These are phyloP conservation scores for Ips nitidus DNA, from an alignment of 1,140 invertebrate species.

Conservation along the genomic window DNA sequence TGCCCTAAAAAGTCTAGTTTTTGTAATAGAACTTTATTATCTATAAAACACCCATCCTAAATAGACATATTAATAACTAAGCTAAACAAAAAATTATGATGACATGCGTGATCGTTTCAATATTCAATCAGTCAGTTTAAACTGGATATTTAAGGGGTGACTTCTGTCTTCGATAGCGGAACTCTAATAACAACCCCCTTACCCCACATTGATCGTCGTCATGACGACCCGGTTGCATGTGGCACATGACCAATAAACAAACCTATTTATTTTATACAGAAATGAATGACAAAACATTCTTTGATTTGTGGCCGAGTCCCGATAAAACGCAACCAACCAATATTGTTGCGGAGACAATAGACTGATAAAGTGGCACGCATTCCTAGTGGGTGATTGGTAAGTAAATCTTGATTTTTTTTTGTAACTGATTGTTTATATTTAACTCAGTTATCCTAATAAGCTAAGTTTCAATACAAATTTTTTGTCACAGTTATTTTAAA, in stretches of 20 bases:
- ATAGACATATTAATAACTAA: constrained; percentile 3
- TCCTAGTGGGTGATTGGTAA: not conserved
- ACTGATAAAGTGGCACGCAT: constrained; percentile 7
- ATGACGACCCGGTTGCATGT: constrained; percentile 40
- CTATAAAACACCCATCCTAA: too few species aligned
- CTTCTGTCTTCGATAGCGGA: not conserved
- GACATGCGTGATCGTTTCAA: constrained; percentile 11
- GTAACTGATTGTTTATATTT: too few species aligned
- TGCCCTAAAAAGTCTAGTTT: too few species aligned
- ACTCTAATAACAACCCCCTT: not conserved
- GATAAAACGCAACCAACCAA: constrained; percentile 12
- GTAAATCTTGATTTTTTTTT: too few species aligned
- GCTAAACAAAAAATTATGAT: too few species aligned
- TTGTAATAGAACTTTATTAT: not conserved
- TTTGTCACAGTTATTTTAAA: too few species aligned
- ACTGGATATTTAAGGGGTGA: not conserved
- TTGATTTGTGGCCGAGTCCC: constrained; percentile 33
- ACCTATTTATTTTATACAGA: constrained; percentile 38
- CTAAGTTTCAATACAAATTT: too few species aligned
- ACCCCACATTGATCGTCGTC: constrained; percentile 39
- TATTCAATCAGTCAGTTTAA: not conserved
- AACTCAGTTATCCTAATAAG: too few species aligned
- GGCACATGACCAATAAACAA: constrained; percentile 44
- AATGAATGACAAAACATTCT: constrained; percentile 44
- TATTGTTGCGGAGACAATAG: constrained; percentile 1